A percentile compares a stretch with the other conserved stretches of the same genome.
Conservation (phyloP, 2,888 invertebrate genomes). For the Napeogenes sylphis region DNA sequence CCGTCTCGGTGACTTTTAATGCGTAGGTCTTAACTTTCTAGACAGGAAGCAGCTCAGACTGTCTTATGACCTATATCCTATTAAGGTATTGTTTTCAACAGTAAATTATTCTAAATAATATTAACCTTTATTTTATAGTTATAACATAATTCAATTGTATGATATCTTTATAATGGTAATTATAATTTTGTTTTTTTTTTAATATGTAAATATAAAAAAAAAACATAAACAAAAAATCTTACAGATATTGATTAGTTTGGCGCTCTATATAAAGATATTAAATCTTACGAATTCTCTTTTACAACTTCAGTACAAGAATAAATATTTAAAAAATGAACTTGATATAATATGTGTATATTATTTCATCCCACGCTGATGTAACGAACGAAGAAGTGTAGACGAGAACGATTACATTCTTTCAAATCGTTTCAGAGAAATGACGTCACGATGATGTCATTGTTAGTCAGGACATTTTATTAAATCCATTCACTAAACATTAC, state of each 20-base stretch:
- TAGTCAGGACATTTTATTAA: conserved; percentile 15
- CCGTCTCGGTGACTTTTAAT: neutral
- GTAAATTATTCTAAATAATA: neutral
- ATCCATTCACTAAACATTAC: too few species aligned
- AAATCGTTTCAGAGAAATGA: conserved; percentile 19
- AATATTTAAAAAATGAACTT: neutral
- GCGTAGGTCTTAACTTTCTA: conserved; percentile 3
- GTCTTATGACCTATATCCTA: conserved; percentile 1
- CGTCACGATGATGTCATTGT: conserved; percentile 21
- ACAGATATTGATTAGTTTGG: too few species aligned
- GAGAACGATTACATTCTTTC: neutral
- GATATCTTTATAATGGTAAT: too few species aligned
- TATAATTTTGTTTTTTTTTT: too few species aligned
- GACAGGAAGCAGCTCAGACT: conserved; percentile 3
- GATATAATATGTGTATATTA: neutral
- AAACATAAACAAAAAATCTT: too few species aligned
- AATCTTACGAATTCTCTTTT: too few species aligned
- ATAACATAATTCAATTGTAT: neutral
- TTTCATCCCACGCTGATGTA: neutral
- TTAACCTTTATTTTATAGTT: too few species aligned
- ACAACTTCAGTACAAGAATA: too few species aligned
- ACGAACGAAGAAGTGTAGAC: neutral
- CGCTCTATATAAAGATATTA: too few species aligned
- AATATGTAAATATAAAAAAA: too few species aligned
- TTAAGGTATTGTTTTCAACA: neutral